These are phyloP conservation scores for Ammodytes dubius DNA, from an alignment of 2,113 vertebrate species.

Conservation along the genomic window DNA sequence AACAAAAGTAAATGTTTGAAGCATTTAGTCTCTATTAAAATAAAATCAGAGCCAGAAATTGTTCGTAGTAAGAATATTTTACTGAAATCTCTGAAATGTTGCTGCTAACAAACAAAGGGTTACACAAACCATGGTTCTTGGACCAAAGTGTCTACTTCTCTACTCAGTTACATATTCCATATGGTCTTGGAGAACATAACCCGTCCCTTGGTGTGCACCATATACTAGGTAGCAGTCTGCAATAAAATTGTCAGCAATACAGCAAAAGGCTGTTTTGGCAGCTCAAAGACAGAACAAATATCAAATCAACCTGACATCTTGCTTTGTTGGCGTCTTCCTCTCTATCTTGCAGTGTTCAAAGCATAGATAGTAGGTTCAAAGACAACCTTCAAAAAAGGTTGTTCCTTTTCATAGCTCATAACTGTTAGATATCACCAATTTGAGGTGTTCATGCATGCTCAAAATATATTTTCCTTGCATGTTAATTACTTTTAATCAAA, in stretches of 20 bases:
- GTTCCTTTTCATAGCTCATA: background rate
- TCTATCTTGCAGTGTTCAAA: conserved; percentile 24
- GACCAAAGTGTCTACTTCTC: background rate
- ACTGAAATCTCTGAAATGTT: background rate
- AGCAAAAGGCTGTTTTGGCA: conserved; percentile 9
- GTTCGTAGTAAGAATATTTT: background rate
- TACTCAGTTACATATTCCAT: background rate
- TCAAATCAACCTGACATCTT: conserved; percentile 29
- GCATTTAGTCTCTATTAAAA: background rate
- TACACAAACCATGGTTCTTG: background rate
- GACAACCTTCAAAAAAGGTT: conserved; percentile 2
- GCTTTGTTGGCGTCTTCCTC: conserved; percentile 3
- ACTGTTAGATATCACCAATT: background rate
- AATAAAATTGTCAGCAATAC: background rate
- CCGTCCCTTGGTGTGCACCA: background rate
- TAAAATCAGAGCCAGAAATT: background rate
- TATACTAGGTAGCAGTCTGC: background rate
- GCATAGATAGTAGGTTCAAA: no score
- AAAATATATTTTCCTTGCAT: background rate
- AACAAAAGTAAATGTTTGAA: background rate
- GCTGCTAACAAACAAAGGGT: background rate
- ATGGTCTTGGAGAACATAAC: no score
- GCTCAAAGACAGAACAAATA: conserved; percentile 13
- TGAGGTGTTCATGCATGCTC: background rate
- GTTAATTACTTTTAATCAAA: background rate